Evolutionary conservation across 2,113 vertebrate genomes (phyloP).

Genomic region (Odocoileus virginianus): DNA sequence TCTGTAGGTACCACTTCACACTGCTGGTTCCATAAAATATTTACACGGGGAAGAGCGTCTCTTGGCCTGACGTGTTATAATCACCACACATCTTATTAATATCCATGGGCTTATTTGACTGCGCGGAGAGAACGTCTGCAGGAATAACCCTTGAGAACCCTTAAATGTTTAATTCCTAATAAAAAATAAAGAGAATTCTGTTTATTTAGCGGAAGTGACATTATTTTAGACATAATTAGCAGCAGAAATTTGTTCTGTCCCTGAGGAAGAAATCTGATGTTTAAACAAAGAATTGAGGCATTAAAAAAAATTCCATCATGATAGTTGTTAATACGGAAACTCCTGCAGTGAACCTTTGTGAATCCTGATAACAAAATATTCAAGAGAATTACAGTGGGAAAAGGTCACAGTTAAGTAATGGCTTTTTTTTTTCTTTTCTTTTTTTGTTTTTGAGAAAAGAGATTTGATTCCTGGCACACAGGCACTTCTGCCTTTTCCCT

Average conservation of each 20-base stretch:
- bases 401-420: conserved; percentile 13
- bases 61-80: conserved; percentile 28
- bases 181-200: conserved; percentile 12
- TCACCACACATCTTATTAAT: conserved; percentile 37
- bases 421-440: neutral
- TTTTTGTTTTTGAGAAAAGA: neutral
- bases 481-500: neutral
- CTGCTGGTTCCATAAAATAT: conserved; percentile 40
- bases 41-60: conserved; percentile 26
- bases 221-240: conserved; percentile 48
- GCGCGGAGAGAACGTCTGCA: neutral
- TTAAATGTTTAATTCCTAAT: conserved; percentile 56
- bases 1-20: neutral
- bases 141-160: conserved; percentile 51
- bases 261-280: conserved; percentile 41
- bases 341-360: neutral
- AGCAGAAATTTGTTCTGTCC: conserved; percentile 30
- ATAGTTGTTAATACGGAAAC: neutral
- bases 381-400: neutral
- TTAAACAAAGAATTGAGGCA: conserved; percentile 61
- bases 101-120: conserved; percentile 26
- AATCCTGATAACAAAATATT: neutral
- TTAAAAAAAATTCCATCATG: neutral
- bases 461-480: neutral
- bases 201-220: conserved; percentile 60